Evolutionary conservation across 2,888 invertebrate genomes (phyloP), one percentile per base, ranked within the genome.

Genomic region (Lapara coniferarum): DNA sequence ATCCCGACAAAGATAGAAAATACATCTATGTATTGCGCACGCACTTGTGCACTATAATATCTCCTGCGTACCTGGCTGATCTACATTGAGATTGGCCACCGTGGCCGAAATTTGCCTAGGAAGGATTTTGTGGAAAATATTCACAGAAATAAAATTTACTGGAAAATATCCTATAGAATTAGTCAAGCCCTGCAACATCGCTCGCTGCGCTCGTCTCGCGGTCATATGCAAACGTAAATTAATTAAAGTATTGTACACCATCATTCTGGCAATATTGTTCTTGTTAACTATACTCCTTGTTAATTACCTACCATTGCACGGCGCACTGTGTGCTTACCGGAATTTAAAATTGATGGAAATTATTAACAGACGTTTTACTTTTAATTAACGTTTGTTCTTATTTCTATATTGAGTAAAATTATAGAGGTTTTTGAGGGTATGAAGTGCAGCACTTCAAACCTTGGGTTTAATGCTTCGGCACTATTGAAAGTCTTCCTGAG

Each of bases 181-280:
- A 2, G 0, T 37, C 37, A 37, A 37, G 4, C 37, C 37, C 37
- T 8, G 37, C 37, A 37, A 37, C 37, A 37, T 37, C 57, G 57
- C 57, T 37, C 46, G 13, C 19, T 19, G 16, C 46, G 46, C 59
- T 63, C 44, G 59, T 59, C 46, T 49, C 46, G 63, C 49, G 63
- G 63, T 63, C 63, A 63, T 49, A 49, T 63, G 63, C 63, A 63
- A 63, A 63, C 63, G 63, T 19, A 63, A 63, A 63, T 63, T 63
- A 63, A 63, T 63, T 63, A 63, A 63, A 63, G 63, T 63, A 63
- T 63, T 49, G 63, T 63, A 63, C 63, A 49, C 16, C 63, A 63
- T 46, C 19, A 6, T 19, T 49, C 12, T 10, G 10, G 46, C 46
- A 63, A 63, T 63, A 63, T 63, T 63, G 63, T 19, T 19, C 63